These are phyloP conservation scores for Procambarus clarkii DNA, from an alignment of 1,140 invertebrate species.

Conservation along the genomic window DNA sequence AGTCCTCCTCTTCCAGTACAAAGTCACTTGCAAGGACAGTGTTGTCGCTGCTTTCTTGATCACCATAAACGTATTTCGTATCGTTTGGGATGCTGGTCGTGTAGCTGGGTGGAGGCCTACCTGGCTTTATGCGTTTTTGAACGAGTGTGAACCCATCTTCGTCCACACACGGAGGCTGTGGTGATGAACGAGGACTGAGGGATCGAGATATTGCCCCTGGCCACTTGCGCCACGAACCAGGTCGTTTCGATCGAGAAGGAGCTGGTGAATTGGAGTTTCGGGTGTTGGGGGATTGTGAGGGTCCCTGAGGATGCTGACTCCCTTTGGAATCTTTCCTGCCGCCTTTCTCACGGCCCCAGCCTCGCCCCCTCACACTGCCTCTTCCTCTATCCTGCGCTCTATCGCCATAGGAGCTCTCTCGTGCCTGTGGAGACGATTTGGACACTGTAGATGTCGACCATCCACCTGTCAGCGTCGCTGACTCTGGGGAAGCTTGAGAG, in stretches of 20 bases:
- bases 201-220: not conserved
- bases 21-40: not conserved
- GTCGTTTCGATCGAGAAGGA: conserved; percentile 32
- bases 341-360: not conserved
- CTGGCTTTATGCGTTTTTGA: not conserved
- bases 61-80: not conserved
- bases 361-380: not conserved
- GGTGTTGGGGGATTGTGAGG: not conserved
- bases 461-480: not conserved
- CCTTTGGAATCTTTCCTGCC: not conserved
- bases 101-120: not conserved
- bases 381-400: not conserved
- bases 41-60: not conserved
- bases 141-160: not conserved
- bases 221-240: conserved; percentile 26
- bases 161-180: not conserved
- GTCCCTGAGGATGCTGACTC: not conserved
- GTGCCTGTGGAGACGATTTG: not conserved
- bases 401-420: not conserved
- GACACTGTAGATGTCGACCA: not conserved
- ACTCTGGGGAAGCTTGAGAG: not conserved
- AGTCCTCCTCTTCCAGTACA: conserved; percentile 11
- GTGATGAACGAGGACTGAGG: not conserved
- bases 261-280: conserved; percentile 10
- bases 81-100: not conserved